Evolutionary conservation across 2,888 invertebrate species (phyloP), one percentile per base, ranked within the genome.

Genomic region (Himalopsyche tibetana): DNA sequence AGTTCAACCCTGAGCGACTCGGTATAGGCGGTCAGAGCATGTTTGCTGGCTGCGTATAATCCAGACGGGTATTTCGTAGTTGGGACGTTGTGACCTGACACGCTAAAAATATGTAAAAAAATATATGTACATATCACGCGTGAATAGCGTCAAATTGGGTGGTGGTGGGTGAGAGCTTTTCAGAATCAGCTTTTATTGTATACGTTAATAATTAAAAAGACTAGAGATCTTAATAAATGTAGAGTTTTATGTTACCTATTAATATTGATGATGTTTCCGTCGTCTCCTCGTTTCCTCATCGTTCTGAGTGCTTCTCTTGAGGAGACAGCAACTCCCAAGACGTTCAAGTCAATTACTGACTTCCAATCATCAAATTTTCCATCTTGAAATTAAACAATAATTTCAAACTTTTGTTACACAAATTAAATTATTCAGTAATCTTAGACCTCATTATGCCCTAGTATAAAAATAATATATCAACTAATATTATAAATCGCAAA

Each of bases 291-390:
- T 55, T 63, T 79, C 80, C 86, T 85, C 88, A 88, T 94, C 0
- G 93, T 91, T 85, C 92, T 92, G 0, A 94, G 89, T 0, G 94
- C 92, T 90, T 95, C 94, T 69, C 94, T 92, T 4, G 94, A 91
- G 88, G 94, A 94, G n/a, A 94, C 91, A 45, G 94, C 92, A 1
- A 94, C 90, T 0, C 93, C 94, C 55, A 95, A 90, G 0, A 95
- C 93, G 90, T 95, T 95, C 2, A 93, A 90, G 19, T 93, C 91
- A 81, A 84, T 19, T 11, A 82, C 63, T 5, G 81, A 36, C 17
- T 82, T 84, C 81, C 82, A 84, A 19, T 84, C 82, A 6, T 56
- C 11, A 19, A 28, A 40, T 4, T 36, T 11, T 5, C 83, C 81
- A 56, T 40, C 84, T 84, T 19, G 4, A 42, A 82, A 74, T 38